Conservation (phyloP, 2,888 invertebrate genomes). For the Thyatira batis region DNA sequence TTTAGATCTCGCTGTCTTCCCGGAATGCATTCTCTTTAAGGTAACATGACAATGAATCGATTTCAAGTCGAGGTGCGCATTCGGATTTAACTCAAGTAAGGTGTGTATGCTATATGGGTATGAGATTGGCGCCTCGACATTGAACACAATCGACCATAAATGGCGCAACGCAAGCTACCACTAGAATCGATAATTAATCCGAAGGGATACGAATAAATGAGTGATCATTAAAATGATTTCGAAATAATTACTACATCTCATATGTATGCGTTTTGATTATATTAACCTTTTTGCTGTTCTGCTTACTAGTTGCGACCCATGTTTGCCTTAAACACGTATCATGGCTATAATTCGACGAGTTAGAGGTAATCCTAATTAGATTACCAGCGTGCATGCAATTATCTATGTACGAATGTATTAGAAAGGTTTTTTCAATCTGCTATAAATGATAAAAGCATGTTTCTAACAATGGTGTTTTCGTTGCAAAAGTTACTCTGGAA, state of each 20-base stretch:
- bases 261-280: background rate
- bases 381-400: background rate
- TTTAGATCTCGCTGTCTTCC: constrained; percentile 10
- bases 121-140: constrained; percentile 51
- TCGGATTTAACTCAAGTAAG: constrained; percentile 41
- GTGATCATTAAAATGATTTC: constrained; percentile 57
- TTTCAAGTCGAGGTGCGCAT: constrained; percentile 40
- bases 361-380: constrained; percentile 13
- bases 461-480: constrained; percentile 55
- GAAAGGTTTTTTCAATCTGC: constrained; percentile 12
- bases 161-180: constrained; percentile 44
- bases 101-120: constrained; percentile 42
- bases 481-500: constrained; percentile 45
- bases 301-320: constrained; percentile 11
- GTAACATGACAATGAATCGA: constrained; percentile 30
- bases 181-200: constrained; percentile 59
- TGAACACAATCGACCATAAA: constrained; percentile 52
- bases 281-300: constrained; percentile 16
- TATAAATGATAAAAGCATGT: constrained; percentile 33
- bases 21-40: constrained; percentile 30
- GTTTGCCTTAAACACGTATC: background rate
- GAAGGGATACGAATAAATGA: constrained; percentile 47
- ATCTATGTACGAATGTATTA: background rate
- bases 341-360: constrained; percentile 4
- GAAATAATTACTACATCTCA: constrained; percentile 24